Conservation (phyloP, 1,140 invertebrate species). For the Pseudoatta argentina region DNA sequence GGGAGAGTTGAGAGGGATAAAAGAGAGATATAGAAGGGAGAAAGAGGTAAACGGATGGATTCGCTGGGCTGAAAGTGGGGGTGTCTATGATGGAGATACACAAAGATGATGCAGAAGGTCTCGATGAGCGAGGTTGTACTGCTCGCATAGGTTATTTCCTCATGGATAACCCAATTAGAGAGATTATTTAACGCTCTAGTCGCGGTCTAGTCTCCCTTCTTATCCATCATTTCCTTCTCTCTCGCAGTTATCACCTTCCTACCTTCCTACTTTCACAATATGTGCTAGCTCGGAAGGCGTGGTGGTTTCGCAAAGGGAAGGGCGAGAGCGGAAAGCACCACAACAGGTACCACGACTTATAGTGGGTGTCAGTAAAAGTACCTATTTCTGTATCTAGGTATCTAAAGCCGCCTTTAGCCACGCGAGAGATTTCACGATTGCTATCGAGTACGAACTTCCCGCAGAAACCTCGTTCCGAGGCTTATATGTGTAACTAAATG, state of each 20-base stretch:
- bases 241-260: constrained; percentile 46
- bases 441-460: constrained; percentile 15
- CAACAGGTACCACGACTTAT: constrained; percentile 46
- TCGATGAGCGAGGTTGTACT: constrained; percentile 76
- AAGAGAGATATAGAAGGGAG: background rate
- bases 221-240: constrained; percentile 9
- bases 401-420: constrained; percentile 37
- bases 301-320: constrained; percentile 33
- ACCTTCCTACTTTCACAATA: constrained; percentile 50
- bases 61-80: constrained; percentile 23
- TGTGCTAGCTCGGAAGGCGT: background rate
- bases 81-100: constrained; percentile 1
- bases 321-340: constrained; percentile 43
- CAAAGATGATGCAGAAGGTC: constrained; percentile 76
- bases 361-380: constrained; percentile 50
- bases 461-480: background rate
- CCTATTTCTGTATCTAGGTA: constrained; percentile 63
- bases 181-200: constrained; percentile 83
- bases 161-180: constrained; percentile 85
- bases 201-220: constrained; percentile 56
- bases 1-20: constrained; percentile 34
- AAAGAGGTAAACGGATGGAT: constrained; percentile 16
- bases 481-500: background rate
- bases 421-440: constrained; percentile 50
- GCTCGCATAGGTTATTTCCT: constrained; percentile 84